A percentile compares a stretch with the other conserved stretches of the same genome.
Conservation (phyloP, 2,797 vertebrate species). For the Sebastes hubbsi region DNA sequence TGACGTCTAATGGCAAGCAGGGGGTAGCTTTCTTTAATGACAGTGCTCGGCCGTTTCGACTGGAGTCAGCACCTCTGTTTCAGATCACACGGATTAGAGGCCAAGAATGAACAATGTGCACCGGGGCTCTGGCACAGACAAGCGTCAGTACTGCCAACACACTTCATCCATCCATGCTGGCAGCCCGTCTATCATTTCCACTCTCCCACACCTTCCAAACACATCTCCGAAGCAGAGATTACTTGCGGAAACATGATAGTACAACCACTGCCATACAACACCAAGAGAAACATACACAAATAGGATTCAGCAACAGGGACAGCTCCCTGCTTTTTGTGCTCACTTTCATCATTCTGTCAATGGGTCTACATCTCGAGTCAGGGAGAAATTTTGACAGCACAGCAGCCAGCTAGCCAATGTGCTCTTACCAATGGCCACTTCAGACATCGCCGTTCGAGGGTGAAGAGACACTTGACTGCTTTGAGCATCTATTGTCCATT, state of each 20-base stretch:
- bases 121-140: slow-evolving; percentile 57
- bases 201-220: slow-evolving; percentile 45
- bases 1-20: slow-evolving; percentile 62
- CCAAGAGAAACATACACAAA: slow-evolving; percentile 1
- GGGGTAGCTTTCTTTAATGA: slow-evolving; percentile 56
- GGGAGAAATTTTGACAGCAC: slow-evolving; percentile 20
- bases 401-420: slow-evolving; percentile 25
- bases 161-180: slow-evolving; percentile 68
- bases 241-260: slow-evolving; percentile 53
- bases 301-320: slow-evolving; percentile 8
- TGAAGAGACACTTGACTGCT: slow-evolving; percentile 68
- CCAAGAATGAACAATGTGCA: slow-evolving; percentile 69
- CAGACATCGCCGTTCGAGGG: slow-evolving; percentile 37
- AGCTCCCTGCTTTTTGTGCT: slow-evolving; percentile 7
- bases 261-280: slow-evolving; percentile 15
- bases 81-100: slow-evolving; percentile 68
- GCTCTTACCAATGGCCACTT: slow-evolving; percentile 58
- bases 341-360: slow-evolving; percentile 6
- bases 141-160: slow-evolving; percentile 54
- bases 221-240: slow-evolving; percentile 49
- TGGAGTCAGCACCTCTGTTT: slow-evolving; percentile 76
- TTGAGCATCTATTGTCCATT: slow-evolving; percentile 39
- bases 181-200: slow-evolving; percentile 64
- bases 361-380: slow-evolving; percentile 8
- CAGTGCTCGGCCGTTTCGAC: slow-evolving; percentile 48